Conservation (phyloP, 1,140 invertebrate genomes). For the Chelonus insularis region DNA sequence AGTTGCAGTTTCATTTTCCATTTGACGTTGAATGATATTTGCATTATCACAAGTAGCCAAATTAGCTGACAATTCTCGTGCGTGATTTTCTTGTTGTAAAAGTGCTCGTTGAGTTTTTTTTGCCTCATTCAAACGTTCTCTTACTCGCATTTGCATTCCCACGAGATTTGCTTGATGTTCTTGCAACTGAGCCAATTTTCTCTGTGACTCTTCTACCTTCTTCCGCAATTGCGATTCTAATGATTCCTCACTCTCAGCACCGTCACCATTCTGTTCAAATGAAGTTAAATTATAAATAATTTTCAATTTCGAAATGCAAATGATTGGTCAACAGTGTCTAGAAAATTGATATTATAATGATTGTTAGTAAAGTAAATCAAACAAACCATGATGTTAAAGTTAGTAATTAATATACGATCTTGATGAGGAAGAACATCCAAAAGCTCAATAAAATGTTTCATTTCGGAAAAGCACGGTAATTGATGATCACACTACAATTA, state of each 20-base stretch:
- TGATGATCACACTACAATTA: conserved; percentile 29
- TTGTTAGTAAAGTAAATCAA: conserved; percentile 6
- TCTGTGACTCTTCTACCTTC: conserved; percentile 54
- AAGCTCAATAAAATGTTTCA: conserved; percentile 32
- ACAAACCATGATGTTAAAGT: conserved; percentile 32
- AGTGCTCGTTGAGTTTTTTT: conserved; percentile 48
- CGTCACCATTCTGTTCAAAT: conserved; percentile 42
- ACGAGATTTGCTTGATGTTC: conserved; percentile 51
- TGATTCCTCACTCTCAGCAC: conserved; percentile 32
- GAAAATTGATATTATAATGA: neutral
- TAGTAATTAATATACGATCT: conserved; percentile 29
- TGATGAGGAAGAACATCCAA: conserved; percentile 33
- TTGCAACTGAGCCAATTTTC: conserved; percentile 49
- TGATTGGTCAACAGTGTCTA: neutral
- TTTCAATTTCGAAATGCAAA: neutral
- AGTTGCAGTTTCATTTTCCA: conserved; percentile 39
- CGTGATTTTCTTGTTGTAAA: conserved; percentile 42
- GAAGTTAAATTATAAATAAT: neutral
- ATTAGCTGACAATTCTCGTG: neutral
- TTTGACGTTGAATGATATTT: conserved; percentile 26
- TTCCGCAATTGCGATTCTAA: conserved; percentile 43
- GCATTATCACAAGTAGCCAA: conserved; percentile 26
- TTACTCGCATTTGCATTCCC: conserved; percentile 49
- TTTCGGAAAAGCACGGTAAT: conserved; percentile 25
- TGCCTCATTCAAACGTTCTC: conserved; percentile 49